Evolutionary conservation across 1,140 invertebrate genomes (phyloP).

Genomic region (Araneus ventricosus): DNA sequence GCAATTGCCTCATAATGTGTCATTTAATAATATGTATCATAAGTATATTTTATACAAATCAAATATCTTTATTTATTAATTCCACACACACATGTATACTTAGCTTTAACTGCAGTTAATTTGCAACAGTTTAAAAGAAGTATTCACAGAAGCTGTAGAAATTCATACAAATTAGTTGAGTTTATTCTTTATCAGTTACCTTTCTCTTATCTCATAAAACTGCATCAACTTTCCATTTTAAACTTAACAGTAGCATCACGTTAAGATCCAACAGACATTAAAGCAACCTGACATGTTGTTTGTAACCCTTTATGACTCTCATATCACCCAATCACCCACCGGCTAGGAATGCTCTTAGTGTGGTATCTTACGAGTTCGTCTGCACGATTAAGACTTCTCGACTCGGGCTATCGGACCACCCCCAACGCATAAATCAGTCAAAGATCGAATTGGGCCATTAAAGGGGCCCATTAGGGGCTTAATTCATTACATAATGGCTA

Average conservation of each 20-base stretch:
- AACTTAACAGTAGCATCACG: slow-evolving; percentile 11
- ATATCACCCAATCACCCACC: background rate
- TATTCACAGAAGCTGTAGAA: no score
- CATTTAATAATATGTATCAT: no score
- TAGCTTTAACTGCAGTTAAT: no score
- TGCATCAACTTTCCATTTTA: background rate
- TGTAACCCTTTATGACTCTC: slow-evolving; percentile 46
- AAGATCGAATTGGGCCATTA: slow-evolving; percentile 47
- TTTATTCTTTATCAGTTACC: no score
- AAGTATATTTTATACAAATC: no score
- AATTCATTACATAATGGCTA: slow-evolving; percentile 72
- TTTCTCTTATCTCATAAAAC: background rate
- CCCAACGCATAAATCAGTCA: slow-evolving; percentile 59
- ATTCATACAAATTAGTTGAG: no score
- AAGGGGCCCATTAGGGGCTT: slow-evolving; percentile 57
- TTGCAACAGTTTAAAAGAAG: no score
- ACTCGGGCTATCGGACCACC: slow-evolving; percentile 61
- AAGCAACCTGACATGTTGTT: background rate
- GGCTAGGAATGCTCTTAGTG: slow-evolving; percentile 23
- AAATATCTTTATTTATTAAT: no score
- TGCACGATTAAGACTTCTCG: slow-evolving; percentile 63
- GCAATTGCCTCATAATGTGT: no score
- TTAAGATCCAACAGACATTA: background rate
- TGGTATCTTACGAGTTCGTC: slow-evolving; percentile 23
- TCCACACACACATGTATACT: no score